Evolutionary conservation across 2,113 vertebrate genomes (phyloP).

Genomic region (Petaurus breviceps): DNA sequence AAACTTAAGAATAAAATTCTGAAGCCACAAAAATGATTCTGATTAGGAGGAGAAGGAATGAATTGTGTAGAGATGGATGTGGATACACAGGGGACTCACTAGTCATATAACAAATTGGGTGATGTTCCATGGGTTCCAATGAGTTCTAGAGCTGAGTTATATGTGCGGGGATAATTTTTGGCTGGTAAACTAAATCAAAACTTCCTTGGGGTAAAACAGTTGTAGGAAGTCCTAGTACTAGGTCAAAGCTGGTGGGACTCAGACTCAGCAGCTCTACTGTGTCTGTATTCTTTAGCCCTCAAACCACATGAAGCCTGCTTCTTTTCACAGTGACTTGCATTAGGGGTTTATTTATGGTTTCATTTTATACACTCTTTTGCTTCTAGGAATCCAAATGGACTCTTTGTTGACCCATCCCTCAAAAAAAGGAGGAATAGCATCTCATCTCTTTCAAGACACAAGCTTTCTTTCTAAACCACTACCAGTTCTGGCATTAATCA

Average conservation of each 20-base stretch:
- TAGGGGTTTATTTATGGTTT: background rate
- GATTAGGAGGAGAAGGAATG: background rate
- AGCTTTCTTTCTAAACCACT: constrained; percentile 61
- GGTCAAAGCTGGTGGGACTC: background rate
- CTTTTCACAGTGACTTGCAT: background rate
- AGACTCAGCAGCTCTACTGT: background rate
- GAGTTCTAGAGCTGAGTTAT: background rate
- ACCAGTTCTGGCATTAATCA: background rate
- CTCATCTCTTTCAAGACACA: constrained; percentile 64
- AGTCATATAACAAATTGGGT: background rate
- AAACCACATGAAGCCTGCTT: background rate
- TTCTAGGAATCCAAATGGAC: background rate
- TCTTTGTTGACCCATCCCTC: background rate
- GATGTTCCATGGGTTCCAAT: background rate
- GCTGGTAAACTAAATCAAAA: background rate
- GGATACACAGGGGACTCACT: background rate
- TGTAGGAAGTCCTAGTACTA: background rate
- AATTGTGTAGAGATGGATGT: background rate
- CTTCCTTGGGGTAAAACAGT: background rate
- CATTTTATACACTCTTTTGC: background rate
- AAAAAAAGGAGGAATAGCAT: background rate
- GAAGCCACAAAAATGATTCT: background rate
- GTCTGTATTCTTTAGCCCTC: background rate
- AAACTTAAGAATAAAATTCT: background rate
- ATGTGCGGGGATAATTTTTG: background rate